Evolutionary conservation across 2,888 invertebrate genomes (phyloP), one percentile per base, ranked within the genome.

Genomic region (Seira musarum): DNA sequence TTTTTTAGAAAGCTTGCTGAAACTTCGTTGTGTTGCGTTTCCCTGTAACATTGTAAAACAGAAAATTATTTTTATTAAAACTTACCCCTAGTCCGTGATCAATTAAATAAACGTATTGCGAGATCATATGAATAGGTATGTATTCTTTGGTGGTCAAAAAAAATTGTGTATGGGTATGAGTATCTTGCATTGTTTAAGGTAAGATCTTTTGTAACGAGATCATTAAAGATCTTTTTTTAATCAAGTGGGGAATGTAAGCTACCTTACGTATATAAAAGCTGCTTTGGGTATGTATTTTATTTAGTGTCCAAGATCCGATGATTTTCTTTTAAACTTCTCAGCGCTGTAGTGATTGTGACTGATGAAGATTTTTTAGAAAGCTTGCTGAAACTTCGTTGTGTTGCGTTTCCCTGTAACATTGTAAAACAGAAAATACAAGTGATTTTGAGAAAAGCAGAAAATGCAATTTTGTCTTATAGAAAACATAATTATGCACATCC

Each of bases 21-120:
- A 49, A 85, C 85, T 69, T 85, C 86, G 61, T 85, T 85, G 66
- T 86, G 86, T 60, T 86, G 86, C 19, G 86, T 86, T 73, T 86
- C 86, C 61, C 86, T 85, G 76, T 5, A 82, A 76, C 64, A 69
- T n/a, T n/a, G 25, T 35, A 49, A 71, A 71, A 13, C 13, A 40
- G 40, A 40, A 40, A n/a, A n/a, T n/a, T n/a, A n/a, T n/a, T n/a
- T n/a, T n/a, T n/a, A n/a, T n/a, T n/a, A n/a, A n/a, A n/a, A n/a
- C n/a, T n/a, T n/a, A n/a, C n/a, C n/a, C n/a, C n/a, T n/a, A n/a
- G n/a, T n/a, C n/a, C n/a, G n/a, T n/a, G n/a, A n/a, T n/a, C n/a
- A n/a, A n/a, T n/a, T n/a, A n/a, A n/a, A n/a, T n/a, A n/a, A n/a
- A n/a, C n/a, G 40, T 57, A n/a, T 57, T 57, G 57, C 57, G 57